Percentiles rank a stretch among this genome's conserved stretches.
phyloP scores from a whole-genome alignment of 2,113 vertebrate species.

The Pogonocichla stellata region DNA sequence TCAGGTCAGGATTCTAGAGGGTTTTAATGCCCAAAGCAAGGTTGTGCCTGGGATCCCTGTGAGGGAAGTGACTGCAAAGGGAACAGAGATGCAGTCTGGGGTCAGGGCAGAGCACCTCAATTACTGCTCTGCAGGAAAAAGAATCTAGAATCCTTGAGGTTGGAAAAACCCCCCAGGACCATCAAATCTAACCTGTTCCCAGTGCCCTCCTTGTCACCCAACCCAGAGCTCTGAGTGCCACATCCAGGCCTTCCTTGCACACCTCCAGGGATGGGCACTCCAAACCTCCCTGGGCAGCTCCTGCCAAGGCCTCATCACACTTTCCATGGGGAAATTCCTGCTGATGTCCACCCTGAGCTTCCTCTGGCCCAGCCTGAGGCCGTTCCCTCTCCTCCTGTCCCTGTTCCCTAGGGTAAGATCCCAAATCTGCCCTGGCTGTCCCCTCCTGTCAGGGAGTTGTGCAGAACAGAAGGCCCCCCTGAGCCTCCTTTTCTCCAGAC shows the following conservation, averaged over 20 bases:
- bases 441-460: not conserved
- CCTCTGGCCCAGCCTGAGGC: not conserved
- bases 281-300: not conserved
- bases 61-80: not conserved
- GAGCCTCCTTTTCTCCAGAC: not conserved
- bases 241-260: rapidly evolving
- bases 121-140: not conserved
- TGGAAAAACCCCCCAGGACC: not conserved
- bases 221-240: not conserved
- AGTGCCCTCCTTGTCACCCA: not conserved
- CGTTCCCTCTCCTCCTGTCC: not conserved
- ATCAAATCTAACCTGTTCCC: rapidly evolving
- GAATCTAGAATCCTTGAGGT: not conserved
- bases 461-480: not conserved
- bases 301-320: not conserved
- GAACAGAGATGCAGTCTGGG: not conserved
- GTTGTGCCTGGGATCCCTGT: not conserved
- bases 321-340: rapidly evolving
- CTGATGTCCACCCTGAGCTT: rapidly evolving
- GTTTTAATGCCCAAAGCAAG: not conserved
- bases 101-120: not conserved
- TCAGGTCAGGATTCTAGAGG: not conserved
- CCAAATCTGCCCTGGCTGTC: rapidly evolving
- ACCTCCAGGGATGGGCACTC: not conserved
- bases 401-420: not conserved